Base-by-base conservation (phyloP, 1,140 invertebrate species). In the Aphis craccivora region DNA sequence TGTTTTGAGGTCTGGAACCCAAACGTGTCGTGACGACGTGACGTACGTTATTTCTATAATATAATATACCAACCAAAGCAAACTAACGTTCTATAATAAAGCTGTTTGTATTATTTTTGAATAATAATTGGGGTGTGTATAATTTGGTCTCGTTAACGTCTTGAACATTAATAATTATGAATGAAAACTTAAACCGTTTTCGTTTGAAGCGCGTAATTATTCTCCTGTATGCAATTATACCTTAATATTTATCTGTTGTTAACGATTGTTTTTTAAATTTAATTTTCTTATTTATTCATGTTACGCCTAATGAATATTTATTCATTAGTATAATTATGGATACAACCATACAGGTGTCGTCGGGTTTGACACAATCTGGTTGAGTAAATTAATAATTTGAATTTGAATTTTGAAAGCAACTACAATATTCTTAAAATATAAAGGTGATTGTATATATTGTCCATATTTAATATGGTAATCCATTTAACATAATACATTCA, bases 111-210 rank as follows among this genome's bases (percentile, higher is more conserved):
- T 35, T 87, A 87, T 87, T 87, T 87, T 25, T 20, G 30, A 20
- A 22, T 87, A 87, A 35, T 87, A 48, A 87, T 87, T 87, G 48
- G 45, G 86, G 86, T 87, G 86, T 48, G n/a, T 48, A 30, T n/a
- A 48, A 48, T 87, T 48, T 48, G 2, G n/a, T 48, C 86, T 87
- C 6, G 86, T 87, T 51, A 87, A 48, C 14, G 30, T n/a, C 45
- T 18, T 8, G 45, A 87, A 45, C 86, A 51, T 87, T n/a, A 48
- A 87, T 87, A 87, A 87, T 87, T 48, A 51, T 87, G 86, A 87
- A 87, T 48, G 86, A 48, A 87, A n/a, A 86, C 25, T 45, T 5
- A 9, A 87, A 35, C n/a, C 43, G 84, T 76, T n/a, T 35, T 30
- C 23, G 30, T 76, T 11, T 25, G 35, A 43, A 25, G 40, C 22